These are phyloP conservation scores for Hesperia comma DNA, from an alignment of 2,888 invertebrate genomes.

Conservation along the genomic window DNA sequence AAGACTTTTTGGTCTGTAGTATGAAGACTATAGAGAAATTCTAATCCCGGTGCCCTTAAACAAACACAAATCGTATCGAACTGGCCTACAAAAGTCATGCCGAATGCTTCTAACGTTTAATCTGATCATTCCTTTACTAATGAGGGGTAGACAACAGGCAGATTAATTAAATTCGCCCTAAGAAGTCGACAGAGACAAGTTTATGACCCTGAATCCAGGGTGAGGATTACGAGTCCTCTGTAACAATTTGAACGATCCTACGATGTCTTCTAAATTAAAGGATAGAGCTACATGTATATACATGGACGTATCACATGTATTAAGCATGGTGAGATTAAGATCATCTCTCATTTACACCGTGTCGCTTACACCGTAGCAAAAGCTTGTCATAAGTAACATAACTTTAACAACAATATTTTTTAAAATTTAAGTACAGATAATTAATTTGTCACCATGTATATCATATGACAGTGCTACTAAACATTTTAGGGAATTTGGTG, in stretches of 20 bases:
- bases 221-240: not conserved
- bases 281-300: not conserved
- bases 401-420: too few relatives aligned
- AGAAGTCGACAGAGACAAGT: conserved; percentile 2
- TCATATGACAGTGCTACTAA: too few relatives aligned
- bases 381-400: too few relatives aligned
- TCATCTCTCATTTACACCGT: too few relatives aligned
- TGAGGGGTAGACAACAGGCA: not conserved
- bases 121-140: conserved; percentile 3
- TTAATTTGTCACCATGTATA: too few relatives aligned
- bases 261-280: conserved; percentile 6
- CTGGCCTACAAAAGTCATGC: not conserved
- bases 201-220: not conserved
- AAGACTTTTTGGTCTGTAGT: too few relatives aligned
- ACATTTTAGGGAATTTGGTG: too few relatives aligned
- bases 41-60: too few relatives aligned
- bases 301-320: not conserved
- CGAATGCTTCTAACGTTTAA: not conserved
- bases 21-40: too few relatives aligned
- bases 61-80: too few relatives aligned
- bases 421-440: too few relatives aligned
- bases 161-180: conserved; percentile 14
- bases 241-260: conserved; percentile 6
- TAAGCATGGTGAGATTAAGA: not conserved
- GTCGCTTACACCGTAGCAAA: too few relatives aligned